A percentile compares a stretch with the other conserved stretches of the same genome.
phyloP scores from a whole-genome alignment of 2,113 vertebrate genomes.

The Gyps fulvus region DNA sequence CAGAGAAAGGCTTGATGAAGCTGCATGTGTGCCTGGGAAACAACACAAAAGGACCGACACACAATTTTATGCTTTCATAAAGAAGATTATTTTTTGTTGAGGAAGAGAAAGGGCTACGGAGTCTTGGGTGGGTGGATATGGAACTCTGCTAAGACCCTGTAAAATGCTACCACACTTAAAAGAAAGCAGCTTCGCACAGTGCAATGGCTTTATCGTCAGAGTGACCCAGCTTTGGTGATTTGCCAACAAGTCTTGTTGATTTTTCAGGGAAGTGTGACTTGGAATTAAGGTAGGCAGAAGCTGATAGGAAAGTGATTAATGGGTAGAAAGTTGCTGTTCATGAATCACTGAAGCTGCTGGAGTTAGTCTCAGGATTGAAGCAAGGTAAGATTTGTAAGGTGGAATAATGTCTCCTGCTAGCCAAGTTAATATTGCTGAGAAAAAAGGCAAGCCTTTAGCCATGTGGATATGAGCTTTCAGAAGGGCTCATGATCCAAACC shows the following conservation, averaged over 20 bases:
- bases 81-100: neutral
- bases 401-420: neutral
- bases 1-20: neutral
- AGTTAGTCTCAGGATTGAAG: neutral
- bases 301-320: neutral
- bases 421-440: neutral
- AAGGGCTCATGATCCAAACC: neutral
- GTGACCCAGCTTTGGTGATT: neutral
- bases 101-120: neutral
- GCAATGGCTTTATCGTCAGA: neutral
- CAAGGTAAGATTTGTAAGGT: neutral
- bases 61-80: neutral
- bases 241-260: neutral
- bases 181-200: neutral
- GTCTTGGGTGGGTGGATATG: neutral
- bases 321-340: neutral
- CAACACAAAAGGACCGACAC: neutral
- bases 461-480: neutral
- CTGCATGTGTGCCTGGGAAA: neutral
- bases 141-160: neutral
- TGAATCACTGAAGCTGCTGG: neutral
- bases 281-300: neutral
- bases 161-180: neutral
- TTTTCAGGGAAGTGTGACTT: neutral
- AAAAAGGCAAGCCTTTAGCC: neutral